phyloP scores from a whole-genome alignment of 92 coral and sea anemone genomes.

The Parazoanthus darwini region DNA sequence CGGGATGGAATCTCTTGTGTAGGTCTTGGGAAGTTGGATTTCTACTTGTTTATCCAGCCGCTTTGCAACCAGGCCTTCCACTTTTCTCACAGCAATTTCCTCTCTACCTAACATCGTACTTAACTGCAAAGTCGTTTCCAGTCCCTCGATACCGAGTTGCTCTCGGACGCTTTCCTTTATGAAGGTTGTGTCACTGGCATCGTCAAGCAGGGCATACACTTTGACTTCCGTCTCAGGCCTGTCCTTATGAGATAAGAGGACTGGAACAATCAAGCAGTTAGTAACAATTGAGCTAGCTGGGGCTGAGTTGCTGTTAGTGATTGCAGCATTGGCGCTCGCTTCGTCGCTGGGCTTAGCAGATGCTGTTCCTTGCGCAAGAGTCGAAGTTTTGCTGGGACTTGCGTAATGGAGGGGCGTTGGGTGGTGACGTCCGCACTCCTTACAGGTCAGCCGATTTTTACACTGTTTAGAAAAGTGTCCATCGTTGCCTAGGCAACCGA shows the following conservation, averaged over 20 bases:
- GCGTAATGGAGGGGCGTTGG: too few species aligned
- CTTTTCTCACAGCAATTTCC: conserved; percentile 33
- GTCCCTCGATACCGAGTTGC: conserved; percentile 64
- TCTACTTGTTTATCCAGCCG: conserved; percentile 50
- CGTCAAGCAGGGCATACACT: conserved; percentile 54
- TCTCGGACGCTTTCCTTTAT: conserved; percentile 34
- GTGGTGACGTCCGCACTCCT: too few species aligned
- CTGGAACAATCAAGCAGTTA: conserved; percentile 53
- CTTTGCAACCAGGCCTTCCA: conserved; percentile 60
- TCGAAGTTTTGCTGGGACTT: too few species aligned
- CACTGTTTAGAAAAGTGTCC: too few species aligned
- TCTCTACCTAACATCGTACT: conserved; percentile 67
- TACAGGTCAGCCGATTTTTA: too few species aligned
- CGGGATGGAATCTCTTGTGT: conserved; percentile 55
- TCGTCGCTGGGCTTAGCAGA: too few species aligned
- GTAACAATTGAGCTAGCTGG: neutral
- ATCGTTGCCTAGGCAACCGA: too few species aligned
- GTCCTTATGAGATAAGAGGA: conserved; percentile 54
- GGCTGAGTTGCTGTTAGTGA: too few species aligned
- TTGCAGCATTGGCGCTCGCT: too few species aligned
- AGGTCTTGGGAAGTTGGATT: conserved; percentile 66
- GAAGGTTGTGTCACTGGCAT: conserved; percentile 76
- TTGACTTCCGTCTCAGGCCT: conserved; percentile 44
- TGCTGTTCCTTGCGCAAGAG: too few species aligned
- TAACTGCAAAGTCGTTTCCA: conserved; percentile 47